A percentile compares a stretch with the other conserved stretches of the same genome.
phyloP scores from a whole-genome alignment of 2,888 invertebrate species.

The Cerastis leucographa region DNA sequence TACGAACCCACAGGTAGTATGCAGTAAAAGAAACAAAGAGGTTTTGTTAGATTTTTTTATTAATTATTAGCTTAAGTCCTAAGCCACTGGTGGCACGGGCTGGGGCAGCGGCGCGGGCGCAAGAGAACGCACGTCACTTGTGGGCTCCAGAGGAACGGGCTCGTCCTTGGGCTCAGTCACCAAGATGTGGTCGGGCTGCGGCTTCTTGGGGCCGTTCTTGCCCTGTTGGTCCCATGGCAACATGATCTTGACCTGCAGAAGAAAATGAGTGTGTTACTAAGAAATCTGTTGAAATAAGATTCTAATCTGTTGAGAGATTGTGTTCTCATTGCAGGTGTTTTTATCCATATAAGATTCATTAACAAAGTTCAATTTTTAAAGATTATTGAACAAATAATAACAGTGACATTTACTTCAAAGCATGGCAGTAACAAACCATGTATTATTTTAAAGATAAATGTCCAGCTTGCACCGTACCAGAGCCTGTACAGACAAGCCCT shows the following conservation, averaged over 20 bases:
- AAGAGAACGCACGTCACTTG: conserved; percentile 94
- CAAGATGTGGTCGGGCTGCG: conserved; percentile 98
- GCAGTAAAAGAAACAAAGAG: conserved; percentile 45
- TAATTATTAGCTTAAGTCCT: conserved; percentile 79
- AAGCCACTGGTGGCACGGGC: conserved; percentile 82
- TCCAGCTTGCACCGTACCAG: conserved; percentile 86
- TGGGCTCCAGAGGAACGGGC: conserved; percentile 93
- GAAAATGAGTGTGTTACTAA: conserved; percentile 11
- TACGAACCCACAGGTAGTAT: not conserved
- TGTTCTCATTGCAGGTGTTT: not conserved
- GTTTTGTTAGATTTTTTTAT: conserved; percentile 69
- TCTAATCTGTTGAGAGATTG: not conserved
- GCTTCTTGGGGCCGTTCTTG: conserved; percentile 99
- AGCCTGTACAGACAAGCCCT: conserved; percentile 84
- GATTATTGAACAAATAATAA: not conserved
- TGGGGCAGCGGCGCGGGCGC: conserved; percentile 91
- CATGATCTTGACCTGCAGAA: conserved; percentile 98
- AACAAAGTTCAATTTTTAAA: not conserved
- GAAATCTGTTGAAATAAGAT: not conserved
- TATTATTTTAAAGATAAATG: conserved; percentile 63
- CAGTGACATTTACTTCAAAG: not conserved
- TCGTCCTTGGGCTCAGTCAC: conserved; percentile 99
- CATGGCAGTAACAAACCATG: not conserved
- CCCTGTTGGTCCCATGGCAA: conserved; percentile 99
- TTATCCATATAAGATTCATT: not conserved